These are phyloP conservation scores for Andrena fulva DNA, from an alignment of 2,888 invertebrate species.

Conservation along the genomic window DNA sequence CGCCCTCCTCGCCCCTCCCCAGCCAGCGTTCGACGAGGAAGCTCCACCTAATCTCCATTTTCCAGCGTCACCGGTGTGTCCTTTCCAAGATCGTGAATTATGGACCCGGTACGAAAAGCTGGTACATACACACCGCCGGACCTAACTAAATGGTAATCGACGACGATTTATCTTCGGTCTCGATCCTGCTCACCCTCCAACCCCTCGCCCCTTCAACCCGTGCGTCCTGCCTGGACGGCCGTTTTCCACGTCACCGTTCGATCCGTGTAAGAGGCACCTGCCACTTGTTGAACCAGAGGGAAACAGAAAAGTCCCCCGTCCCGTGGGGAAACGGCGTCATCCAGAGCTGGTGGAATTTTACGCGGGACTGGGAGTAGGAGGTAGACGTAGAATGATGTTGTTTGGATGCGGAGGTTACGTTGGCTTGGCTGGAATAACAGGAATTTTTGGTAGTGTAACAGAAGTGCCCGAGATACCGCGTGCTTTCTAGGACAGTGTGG, in stretches of 20 bases:
- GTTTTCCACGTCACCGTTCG: slow-evolving; percentile 66
- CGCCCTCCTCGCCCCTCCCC: background rate
- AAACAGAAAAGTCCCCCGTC: slow-evolving; percentile 57
- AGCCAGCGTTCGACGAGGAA: background rate
- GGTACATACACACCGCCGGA: slow-evolving; percentile 61
- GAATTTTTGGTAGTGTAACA: too few species aligned
- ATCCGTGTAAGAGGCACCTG: slow-evolving; percentile 69
- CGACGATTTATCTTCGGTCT: slow-evolving; percentile 73
- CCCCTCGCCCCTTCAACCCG: background rate
- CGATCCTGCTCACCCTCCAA: slow-evolving; percentile 56
- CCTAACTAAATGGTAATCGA: slow-evolving; percentile 76
- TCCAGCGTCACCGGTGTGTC: slow-evolving; percentile 59
- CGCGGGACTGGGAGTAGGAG: background rate
- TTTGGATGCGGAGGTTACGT: too few species aligned
- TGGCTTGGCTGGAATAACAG: too few species aligned
- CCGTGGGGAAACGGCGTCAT: slow-evolving; percentile 11
- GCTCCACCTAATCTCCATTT: slow-evolving; percentile 71
- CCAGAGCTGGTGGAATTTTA: background rate
- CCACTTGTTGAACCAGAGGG: slow-evolving; percentile 69
- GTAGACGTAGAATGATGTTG: too few species aligned
- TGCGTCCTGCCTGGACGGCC: background rate
- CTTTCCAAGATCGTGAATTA: slow-evolving; percentile 71
- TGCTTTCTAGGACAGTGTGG: too few species aligned
- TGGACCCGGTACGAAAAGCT: slow-evolving; percentile 69
- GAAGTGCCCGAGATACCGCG: background rate